Percentiles rank a stretch among this genome's conserved stretches.
phyloP scores from a whole-genome alignment of 2,888 invertebrate species.

The Eledona agricola region DNA sequence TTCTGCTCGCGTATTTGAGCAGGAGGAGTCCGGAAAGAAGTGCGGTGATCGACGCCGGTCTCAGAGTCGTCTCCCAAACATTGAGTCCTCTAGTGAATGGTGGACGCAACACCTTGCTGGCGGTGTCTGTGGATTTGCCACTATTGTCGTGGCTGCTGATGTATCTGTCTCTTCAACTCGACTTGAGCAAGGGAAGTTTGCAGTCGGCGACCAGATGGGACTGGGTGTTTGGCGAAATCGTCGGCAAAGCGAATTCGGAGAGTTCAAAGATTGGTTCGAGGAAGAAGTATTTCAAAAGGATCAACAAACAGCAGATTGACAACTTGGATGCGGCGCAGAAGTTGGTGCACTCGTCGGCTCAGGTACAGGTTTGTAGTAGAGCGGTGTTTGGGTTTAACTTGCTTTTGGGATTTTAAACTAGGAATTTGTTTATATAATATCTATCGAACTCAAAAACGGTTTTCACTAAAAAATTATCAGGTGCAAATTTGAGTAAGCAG shows the following conservation, averaged over 20 bases:
- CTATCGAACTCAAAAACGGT: too few relatives aligned
- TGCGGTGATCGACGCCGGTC: conserved; percentile 71
- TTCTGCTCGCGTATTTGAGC: conserved; percentile 85
- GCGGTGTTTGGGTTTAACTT: conserved; percentile 20
- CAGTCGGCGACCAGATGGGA: conserved; percentile 75
- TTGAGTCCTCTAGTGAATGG: conserved; percentile 62
- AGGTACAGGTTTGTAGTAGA: conserved; percentile 55
- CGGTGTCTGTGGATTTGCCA: conserved; percentile 71
- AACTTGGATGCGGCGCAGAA: conserved; percentile 74
- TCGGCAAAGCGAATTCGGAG: conserved; percentile 65
- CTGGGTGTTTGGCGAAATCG: conserved; percentile 84
- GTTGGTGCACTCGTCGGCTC: conserved; percentile 67
- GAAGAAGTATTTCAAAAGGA: conserved; percentile 76
- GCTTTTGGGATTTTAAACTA: too few relatives aligned
- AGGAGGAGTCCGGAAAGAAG: conserved; percentile 77
- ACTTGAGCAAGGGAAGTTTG: conserved; percentile 53
- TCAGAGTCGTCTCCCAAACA: conserved; percentile 68
- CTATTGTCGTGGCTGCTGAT: conserved; percentile 79
- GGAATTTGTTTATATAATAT: conserved; percentile 13
- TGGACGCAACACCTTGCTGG: conserved; percentile 60
- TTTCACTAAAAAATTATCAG: too few relatives aligned
- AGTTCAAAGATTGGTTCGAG: conserved; percentile 63
- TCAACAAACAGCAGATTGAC: conserved; percentile 61
- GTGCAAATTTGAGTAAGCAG: too few relatives aligned
- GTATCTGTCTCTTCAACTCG: conserved; percentile 78